Evolutionary conservation across 2,888 invertebrate genomes (phyloP).

Genomic region (Dasypogon diadema): DNA sequence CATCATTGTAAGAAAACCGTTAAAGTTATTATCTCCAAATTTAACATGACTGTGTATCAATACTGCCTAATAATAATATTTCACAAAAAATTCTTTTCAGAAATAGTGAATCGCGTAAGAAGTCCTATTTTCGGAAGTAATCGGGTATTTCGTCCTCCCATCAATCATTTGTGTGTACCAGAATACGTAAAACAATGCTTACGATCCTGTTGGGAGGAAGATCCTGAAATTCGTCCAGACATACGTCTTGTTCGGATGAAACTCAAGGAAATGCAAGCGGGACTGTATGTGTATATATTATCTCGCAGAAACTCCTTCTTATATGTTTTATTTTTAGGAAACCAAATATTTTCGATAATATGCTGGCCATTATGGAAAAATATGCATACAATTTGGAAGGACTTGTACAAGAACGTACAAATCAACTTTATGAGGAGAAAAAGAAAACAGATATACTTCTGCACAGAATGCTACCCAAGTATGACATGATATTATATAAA

Average conservation of each 20-base stretch:
- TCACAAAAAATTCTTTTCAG: conserved; percentile 62
- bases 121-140: conserved; percentile 69
- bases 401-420: conserved; percentile 84
- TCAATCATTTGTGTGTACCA: conserved; percentile 76
- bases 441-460: conserved; percentile 85
- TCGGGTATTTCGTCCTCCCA: conserved; percentile 75
- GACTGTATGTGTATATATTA: conserved; percentile 68
- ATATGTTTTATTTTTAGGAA: conserved; percentile 71
- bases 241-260: conserved; percentile 79
- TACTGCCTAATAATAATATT: no score
- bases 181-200: conserved; percentile 82
- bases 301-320: conserved; percentile 77
- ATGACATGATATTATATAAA: no score
- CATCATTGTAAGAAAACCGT: no score
- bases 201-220: conserved; percentile 85
- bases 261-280: conserved; percentile 85
- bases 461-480: conserved; percentile 89
- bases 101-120: conserved; percentile 73
- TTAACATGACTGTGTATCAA: no score
- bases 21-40: no score
- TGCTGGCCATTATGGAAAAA: conserved; percentile 92
- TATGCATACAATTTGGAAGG: conserved; percentile 89
- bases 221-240: conserved; percentile 79
- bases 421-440: conserved; percentile 84
- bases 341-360: conserved; percentile 89